A percentile compares a stretch with the other conserved stretches of the same genome.
phyloP scores from a whole-genome alignment of 2,113 vertebrate species.

The Bambusicola thoracicus region DNA sequence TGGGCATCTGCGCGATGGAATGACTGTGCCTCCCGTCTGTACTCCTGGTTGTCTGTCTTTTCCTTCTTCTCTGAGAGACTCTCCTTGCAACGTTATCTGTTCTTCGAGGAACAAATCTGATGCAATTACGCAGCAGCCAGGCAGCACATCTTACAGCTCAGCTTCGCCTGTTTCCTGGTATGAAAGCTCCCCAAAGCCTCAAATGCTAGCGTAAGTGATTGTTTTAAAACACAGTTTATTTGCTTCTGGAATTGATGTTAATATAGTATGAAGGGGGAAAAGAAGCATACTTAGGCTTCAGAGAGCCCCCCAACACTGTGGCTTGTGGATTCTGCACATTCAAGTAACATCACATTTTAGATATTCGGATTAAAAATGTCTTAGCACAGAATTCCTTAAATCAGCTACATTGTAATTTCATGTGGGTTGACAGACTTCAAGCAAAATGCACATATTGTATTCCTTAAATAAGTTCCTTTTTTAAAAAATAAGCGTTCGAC shows the following conservation, averaged over 20 bases:
- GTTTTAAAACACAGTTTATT: not conserved
- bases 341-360: not conserved
- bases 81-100: conserved; percentile 76
- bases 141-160: conserved; percentile 69
- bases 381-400: not conserved
- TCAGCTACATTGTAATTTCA: not conserved
- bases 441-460: not conserved
- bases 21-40: conserved; percentile 74
- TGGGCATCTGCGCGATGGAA: conserved; percentile 61
- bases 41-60: conserved; percentile 81
- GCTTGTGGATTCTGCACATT: not conserved
- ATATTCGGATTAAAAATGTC: not conserved
- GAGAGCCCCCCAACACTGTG: not conserved
- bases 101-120: conserved; percentile 78
- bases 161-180: conserved; percentile 86
- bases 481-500: not conserved
- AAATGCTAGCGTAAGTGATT: conserved; percentile 92
- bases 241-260: not conserved
- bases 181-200: conserved; percentile 87
- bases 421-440: not conserved
- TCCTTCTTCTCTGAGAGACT: conserved; percentile 79
- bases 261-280: not conserved
- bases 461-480: not conserved
- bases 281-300: not conserved
- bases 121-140: conserved; percentile 80